A percentile compares a stretch with the other conserved stretches of the same genome.
phyloP scores from a whole-genome alignment of 2,888 invertebrate species.

The Peribatodes rhomboidaria region DNA sequence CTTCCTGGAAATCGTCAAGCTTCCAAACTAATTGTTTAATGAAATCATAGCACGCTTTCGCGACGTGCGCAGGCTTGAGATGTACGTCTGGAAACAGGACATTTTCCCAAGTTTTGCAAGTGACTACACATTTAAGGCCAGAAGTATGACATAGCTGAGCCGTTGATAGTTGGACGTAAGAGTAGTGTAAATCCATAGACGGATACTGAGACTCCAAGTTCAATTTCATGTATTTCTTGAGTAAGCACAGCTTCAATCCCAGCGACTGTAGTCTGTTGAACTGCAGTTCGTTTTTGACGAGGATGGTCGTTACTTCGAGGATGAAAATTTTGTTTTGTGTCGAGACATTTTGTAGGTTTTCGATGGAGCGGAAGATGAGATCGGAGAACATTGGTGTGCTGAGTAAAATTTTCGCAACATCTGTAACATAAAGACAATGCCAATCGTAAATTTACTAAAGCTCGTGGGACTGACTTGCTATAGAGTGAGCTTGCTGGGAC shows the following conservation, averaged over 20 bases:
- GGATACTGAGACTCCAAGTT: slow-evolving; percentile 41
- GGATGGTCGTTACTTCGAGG: slow-evolving; percentile 51
- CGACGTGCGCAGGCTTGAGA: slow-evolving; percentile 38
- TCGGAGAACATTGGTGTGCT: slow-evolving; percentile 59
- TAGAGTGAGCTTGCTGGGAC: no score
- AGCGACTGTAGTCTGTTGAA: slow-evolving; percentile 56
- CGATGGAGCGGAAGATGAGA: slow-evolving; percentile 51
- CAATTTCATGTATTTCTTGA: slow-evolving; percentile 42
- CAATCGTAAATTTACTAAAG: neutral
- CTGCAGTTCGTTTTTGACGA: slow-evolving; percentile 59
- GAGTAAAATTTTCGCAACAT: slow-evolving; percentile 52
- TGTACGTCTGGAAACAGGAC: slow-evolving; percentile 45
- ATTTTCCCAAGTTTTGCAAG: slow-evolving; percentile 50
- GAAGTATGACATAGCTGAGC: slow-evolving; percentile 53
- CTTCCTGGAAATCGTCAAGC: slow-evolving; percentile 54
- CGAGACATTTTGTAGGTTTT: slow-evolving; percentile 48
- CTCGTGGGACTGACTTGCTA: neutral
- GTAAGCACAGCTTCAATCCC: slow-evolving; percentile 41
- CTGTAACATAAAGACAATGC: slow-evolving; percentile 47
- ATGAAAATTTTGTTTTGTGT: slow-evolving; percentile 54
- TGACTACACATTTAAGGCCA: slow-evolving; percentile 50
- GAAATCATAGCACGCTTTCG: slow-evolving; percentile 51
- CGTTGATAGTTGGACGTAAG: slow-evolving; percentile 48
- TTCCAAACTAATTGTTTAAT: slow-evolving; percentile 53
- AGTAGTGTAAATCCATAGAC: slow-evolving; percentile 45